Evolutionary conservation across 2,113 vertebrate species (phyloP).

Genomic region (Pseudonaja textilis): DNA sequence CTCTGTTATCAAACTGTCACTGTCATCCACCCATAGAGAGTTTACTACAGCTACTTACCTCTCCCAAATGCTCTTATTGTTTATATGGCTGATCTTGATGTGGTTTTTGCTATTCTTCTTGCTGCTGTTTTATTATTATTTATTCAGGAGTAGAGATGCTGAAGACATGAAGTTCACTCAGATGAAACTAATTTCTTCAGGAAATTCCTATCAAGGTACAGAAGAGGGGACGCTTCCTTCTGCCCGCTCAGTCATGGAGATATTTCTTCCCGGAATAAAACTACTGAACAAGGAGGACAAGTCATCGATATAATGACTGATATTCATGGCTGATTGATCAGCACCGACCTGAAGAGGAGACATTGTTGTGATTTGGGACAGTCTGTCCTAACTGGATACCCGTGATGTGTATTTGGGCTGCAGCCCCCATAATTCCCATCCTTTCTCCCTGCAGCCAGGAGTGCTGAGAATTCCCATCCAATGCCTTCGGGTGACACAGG

Average conservation of each 20-base stretch:
- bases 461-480: no score
- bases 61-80: no score
- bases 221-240: not conserved
- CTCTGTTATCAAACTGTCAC: no score
- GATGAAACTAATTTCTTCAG: not conserved
- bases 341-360: not conserved
- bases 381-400: not conserved
- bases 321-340: not conserved
- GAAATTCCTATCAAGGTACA: not conserved
- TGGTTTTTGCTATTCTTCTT: no score
- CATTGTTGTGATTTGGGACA: no score
- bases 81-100: no score
- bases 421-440: not conserved
- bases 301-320: not conserved
- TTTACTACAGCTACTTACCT: no score
- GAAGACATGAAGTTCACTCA: not conserved
- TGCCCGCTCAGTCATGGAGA: not conserved
- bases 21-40: no score
- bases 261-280: not conserved
- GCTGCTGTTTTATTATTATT: not conserved
- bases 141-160: not conserved
- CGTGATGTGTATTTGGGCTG: not conserved
- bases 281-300: not conserved
- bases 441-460: not conserved
- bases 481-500: no score